These are phyloP conservation scores for Gymnoscopelus braueri DNA, from an alignment of 2,797 vertebrate species.

Conservation along the genomic window DNA sequence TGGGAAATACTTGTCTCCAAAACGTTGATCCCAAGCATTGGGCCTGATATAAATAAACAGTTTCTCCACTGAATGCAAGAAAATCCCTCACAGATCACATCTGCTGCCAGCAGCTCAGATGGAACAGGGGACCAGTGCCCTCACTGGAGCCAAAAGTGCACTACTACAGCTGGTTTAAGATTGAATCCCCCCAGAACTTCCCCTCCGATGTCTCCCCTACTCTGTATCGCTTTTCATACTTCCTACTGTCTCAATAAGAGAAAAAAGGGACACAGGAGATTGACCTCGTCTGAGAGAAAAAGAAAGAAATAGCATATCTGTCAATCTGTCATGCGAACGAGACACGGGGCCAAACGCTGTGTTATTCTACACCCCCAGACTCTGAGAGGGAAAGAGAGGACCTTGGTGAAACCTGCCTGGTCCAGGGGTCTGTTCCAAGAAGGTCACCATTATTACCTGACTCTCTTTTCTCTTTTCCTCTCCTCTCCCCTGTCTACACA, in stretches of 20 bases:
- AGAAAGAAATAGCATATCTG: constrained; percentile 54
- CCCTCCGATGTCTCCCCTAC: constrained; percentile 1
- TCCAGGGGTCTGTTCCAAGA: constrained; percentile 35
- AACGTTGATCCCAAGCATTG: constrained; percentile 34
- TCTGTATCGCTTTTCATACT: constrained; percentile 38
- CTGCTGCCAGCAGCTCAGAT: constrained; percentile 39
- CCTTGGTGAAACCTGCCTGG: constrained; percentile 57
- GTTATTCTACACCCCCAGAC: constrained; percentile 74
- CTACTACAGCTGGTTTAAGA: constrained; percentile 14
- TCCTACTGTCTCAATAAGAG: constrained; percentile 63
- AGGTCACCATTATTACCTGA: constrained; percentile 66
- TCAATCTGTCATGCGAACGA: constrained; percentile 72
- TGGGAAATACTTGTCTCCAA: constrained; percentile 35
- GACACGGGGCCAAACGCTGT: constrained; percentile 50
- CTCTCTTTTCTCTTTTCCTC: constrained; percentile 35
- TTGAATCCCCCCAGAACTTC: constrained; percentile 39
- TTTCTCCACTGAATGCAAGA: background rate
- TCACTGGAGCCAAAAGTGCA: constrained; percentile 13
- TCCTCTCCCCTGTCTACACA: constrained; percentile 2
- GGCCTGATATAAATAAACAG: constrained; percentile 37
- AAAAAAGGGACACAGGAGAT: constrained; percentile 42
- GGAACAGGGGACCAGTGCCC: constrained; percentile 24
- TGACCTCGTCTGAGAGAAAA: constrained; percentile 26
- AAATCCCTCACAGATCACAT: background rate
- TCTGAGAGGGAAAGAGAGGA: constrained; percentile 35